Evolutionary conservation across 1,140 invertebrate species (phyloP), one percentile per base, ranked within the genome.

Genomic region (Diorhabda elongata): DNA sequence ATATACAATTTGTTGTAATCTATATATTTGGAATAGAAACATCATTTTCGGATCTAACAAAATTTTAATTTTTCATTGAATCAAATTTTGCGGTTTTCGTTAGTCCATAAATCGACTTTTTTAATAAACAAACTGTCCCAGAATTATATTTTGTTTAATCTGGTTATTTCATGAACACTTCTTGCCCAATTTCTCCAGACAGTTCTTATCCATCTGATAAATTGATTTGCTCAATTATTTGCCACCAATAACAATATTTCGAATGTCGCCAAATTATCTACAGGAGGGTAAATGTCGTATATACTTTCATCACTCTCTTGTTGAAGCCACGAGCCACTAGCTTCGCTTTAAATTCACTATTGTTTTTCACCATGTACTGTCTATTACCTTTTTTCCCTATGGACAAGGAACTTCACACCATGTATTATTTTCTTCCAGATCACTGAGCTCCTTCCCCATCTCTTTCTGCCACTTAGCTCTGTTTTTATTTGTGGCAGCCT

Each of bases 381-480:
- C 11, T 11, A 11, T 11, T 0, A 11, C 26, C 26, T 26, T 26
- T 26, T 26, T 26, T 26, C 26, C 26, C 26, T 26, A 26, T 26
- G 26, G 26, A 26, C 26, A 26, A 26, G 26, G 26, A 26, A 26
- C 26, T 26, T 26, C 26, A 26, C 1, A 26, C 26, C 26, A 26
- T 26, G 26, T 72, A 47, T 69, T 11, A 63, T 72, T 72, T 42
- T 67, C 65, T 52, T 64, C 45, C n/a, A 72, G 57, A 9, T 62
- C 64, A 60, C 41, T 58, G 5, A 71, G 43, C 67, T 72, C 67
- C 64, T 44, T 59, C 43, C 60, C 57, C 5, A 72, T 67, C 42
- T 68, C 71, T 62, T 69, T 41, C 43, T 62, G 58, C 68, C 26
- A 11, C 11, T 72, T 63, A 8, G 47, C 58, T 7, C 58, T 47